A percentile compares a stretch with the other conserved stretches of the same genome.
These are phyloP conservation scores for Kryptopterus vitreolus DNA, from an alignment of 2,797 vertebrate species.

Conservation along the genomic window DNA sequence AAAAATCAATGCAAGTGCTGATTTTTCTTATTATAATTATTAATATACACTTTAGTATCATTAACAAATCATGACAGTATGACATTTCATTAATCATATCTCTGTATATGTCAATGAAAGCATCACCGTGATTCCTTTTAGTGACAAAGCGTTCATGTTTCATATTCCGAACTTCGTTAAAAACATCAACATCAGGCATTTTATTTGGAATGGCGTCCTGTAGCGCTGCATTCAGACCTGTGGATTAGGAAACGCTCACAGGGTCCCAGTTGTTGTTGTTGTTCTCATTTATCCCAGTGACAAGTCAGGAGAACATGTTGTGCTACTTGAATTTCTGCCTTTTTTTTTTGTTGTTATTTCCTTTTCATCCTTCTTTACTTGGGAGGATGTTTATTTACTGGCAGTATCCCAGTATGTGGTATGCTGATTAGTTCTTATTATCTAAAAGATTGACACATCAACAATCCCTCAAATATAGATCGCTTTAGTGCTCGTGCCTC, in stretches of 20 bases:
- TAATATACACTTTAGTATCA: not conserved
- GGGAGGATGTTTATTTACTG: slow-evolving; percentile 56
- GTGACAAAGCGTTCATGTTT: not conserved
- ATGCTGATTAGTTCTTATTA: slow-evolving; percentile 22
- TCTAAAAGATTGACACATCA: not conserved
- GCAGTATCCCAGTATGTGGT: slow-evolving; percentile 16
- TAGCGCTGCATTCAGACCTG: not conserved
- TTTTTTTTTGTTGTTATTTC: slow-evolving; percentile 64
- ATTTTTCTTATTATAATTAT: too few relatives aligned
- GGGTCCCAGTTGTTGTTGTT: slow-evolving; percentile 25
- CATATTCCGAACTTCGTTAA: not conserved
- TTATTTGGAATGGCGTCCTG: not conserved
- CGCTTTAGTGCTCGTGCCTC: not conserved
- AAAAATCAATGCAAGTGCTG: too few relatives aligned
- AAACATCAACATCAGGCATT: not conserved
- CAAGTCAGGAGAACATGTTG: slow-evolving; percentile 58
- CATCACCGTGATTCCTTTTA: not conserved
- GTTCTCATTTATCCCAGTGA: slow-evolving; percentile 55
- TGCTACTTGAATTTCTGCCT: slow-evolving; percentile 42
- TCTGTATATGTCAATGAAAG: not conserved
- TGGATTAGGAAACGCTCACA: slow-evolving; percentile 39
- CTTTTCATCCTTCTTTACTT: slow-evolving; percentile 42
- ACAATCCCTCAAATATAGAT: slow-evolving; percentile 10
- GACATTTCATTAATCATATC: not conserved
- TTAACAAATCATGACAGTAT: not conserved